phyloP scores from a whole-genome alignment of 2,888 invertebrate species.

The Petrophora chlorosata region DNA sequence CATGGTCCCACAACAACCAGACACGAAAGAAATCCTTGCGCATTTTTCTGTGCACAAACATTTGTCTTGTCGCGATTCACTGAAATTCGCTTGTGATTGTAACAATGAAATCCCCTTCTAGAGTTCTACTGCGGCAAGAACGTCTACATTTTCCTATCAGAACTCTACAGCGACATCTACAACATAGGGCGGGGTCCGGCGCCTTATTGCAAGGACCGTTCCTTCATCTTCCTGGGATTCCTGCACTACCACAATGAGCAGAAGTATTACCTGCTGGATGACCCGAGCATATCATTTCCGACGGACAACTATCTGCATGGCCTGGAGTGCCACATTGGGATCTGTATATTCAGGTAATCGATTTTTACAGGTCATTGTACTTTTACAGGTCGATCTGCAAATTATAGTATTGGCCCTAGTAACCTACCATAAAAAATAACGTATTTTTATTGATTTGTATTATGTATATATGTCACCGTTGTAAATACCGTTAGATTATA shows the following conservation, averaged over 20 bases:
- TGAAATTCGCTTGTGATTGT: no score
- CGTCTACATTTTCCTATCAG: conserved; percentile 73
- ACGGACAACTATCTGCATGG: conserved; percentile 76
- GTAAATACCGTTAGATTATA: no score
- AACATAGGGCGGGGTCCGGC: conserved; percentile 67
- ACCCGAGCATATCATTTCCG: conserved; percentile 71
- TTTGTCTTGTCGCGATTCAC: conserved; percentile 61
- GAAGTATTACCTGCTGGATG: conserved; percentile 72
- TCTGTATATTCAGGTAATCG: conserved; percentile 71
- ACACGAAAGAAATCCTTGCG: no score
- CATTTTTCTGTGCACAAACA: neutral
- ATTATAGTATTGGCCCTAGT: no score
- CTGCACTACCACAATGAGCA: conserved; percentile 71
- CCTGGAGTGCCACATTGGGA: conserved; percentile 68
- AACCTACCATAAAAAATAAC: no score
- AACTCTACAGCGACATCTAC: conserved; percentile 75
- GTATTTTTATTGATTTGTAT: no score
- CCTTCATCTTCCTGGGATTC: conserved; percentile 74
- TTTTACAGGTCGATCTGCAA: no score
- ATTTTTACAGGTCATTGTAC: no score
- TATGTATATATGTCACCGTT: no score
- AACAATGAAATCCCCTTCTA: no score
- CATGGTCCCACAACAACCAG: no score
- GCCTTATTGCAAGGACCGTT: conserved; percentile 71
- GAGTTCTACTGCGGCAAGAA: conserved; percentile 78